Conservation (phyloP, 2,797 vertebrate species). For the Clangula hyemalis region DNA sequence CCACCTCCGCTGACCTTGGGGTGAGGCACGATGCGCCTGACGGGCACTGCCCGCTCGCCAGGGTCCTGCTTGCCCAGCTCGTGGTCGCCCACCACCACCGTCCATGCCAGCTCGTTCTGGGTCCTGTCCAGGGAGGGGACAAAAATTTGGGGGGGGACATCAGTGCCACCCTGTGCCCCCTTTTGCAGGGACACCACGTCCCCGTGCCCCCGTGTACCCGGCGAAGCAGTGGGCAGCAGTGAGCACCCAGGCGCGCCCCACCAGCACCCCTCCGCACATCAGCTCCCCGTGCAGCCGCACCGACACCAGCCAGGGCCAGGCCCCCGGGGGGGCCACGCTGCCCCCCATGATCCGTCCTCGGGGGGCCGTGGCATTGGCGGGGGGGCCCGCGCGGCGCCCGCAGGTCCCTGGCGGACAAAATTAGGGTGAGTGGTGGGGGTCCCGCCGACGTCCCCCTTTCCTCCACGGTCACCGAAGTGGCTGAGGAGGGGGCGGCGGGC, state of each 20-base stretch:
- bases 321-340: slow-evolving; percentile 82
- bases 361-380: slow-evolving; percentile 79
- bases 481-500: neutral
- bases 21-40: slow-evolving; percentile 91
- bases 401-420: slow-evolving; percentile 74
- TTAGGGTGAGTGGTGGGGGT: rapidly evolving
- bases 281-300: slow-evolving; percentile 88
- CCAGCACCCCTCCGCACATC: slow-evolving; percentile 93
- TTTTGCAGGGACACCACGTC: neutral
- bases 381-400: slow-evolving; percentile 76
- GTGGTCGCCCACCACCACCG: slow-evolving; percentile 88
- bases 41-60: slow-evolving; percentile 82
- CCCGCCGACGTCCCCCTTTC: neutral
- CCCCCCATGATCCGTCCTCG: slow-evolving; percentile 91
- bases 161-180: neutral
- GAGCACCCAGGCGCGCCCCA: slow-evolving; percentile 91
- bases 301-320: slow-evolving; percentile 96
- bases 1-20: slow-evolving; percentile 84
- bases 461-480: neutral
- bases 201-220: slow-evolving; percentile 74
- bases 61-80: slow-evolving; percentile 83
- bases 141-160: neutral
- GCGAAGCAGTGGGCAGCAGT: slow-evolving; percentile 94
- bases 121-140: slow-evolving; percentile 74
- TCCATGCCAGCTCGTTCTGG: slow-evolving; percentile 90